Evolutionary conservation across 2,888 invertebrate genomes (phyloP).

Genomic region (Cephus spinipes): DNA sequence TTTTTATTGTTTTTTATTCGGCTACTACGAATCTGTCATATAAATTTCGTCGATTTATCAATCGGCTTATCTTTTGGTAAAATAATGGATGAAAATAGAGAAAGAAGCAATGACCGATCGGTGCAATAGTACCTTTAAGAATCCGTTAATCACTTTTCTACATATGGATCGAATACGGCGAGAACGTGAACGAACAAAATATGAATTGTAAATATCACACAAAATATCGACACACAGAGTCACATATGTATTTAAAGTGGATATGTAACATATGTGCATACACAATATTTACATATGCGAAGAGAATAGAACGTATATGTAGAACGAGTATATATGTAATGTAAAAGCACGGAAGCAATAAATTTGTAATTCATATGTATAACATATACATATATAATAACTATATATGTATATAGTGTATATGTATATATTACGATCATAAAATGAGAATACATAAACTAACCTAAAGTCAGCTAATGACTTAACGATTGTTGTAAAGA

Average conservation of each 20-base stretch:
- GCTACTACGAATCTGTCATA: neutral
- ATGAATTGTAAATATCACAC: neutral
- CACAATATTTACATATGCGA: neutral
- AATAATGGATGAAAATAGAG: neutral
- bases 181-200: neutral
- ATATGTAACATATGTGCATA: neutral
- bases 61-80: neutral
- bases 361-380: too few relatives aligned
- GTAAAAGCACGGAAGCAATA: neutral
- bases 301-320: neutral
- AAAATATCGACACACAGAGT: neutral
- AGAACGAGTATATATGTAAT: neutral
- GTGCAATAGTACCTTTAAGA: neutral
- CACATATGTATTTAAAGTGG: neutral
- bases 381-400: slow-evolving; percentile 28
- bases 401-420: slow-evolving; percentile 31
- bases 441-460: slow-evolving; percentile 31
- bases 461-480: neutral
- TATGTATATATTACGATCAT: slow-evolving; percentile 49
- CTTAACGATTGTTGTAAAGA: neutral
- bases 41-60: neutral
- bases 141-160: neutral
- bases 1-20: neutral
- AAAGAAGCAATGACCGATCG: neutral
- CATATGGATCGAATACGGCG: neutral